phyloP scores from a whole-genome alignment of 2,113 vertebrate species.

The Numida meleagris region DNA sequence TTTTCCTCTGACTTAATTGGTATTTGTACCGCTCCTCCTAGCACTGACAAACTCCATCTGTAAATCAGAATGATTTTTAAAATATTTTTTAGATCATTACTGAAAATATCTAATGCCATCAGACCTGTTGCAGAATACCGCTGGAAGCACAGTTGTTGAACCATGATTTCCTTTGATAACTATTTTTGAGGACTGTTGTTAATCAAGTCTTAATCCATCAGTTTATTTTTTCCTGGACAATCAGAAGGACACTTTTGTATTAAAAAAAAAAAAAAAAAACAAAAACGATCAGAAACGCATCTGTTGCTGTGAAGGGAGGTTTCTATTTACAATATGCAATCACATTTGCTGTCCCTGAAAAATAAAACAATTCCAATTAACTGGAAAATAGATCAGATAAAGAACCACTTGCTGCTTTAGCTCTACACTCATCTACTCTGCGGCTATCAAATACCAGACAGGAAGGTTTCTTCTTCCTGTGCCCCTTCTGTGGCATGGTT shows the following conservation, averaged over 20 bases:
- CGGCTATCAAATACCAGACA: not conserved
- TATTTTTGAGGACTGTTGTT: constrained; percentile 33
- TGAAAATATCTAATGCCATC: constrained; percentile 25
- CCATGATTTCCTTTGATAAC: constrained; percentile 27
- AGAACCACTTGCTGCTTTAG: not conserved
- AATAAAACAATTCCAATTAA: not conserved
- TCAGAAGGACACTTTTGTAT: constrained; percentile 19
- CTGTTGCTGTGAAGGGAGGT: not conserved
- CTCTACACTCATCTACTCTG: not conserved
- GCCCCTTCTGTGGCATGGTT: not conserved
- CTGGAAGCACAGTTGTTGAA: constrained; percentile 49
- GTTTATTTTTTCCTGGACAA: constrained; percentile 24
- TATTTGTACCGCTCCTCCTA: constrained; percentile 54
- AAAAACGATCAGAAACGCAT: not conserved
- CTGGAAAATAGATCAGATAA: not conserved
- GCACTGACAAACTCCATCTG: constrained; percentile 52
- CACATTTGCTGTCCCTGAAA: not conserved
- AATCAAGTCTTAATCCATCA: not conserved
- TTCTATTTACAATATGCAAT: not conserved
- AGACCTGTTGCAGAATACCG: constrained; percentile 31
- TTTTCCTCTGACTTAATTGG: constrained; percentile 67
- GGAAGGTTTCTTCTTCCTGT: not conserved
- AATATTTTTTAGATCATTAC: constrained; percentile 27
- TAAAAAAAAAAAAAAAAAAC: not conserved
- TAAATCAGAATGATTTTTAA: constrained; percentile 39